These are phyloP conservation scores for Atractosteus spatula DNA, from an alignment of 2,113 vertebrate genomes.

Conservation along the genomic window DNA sequence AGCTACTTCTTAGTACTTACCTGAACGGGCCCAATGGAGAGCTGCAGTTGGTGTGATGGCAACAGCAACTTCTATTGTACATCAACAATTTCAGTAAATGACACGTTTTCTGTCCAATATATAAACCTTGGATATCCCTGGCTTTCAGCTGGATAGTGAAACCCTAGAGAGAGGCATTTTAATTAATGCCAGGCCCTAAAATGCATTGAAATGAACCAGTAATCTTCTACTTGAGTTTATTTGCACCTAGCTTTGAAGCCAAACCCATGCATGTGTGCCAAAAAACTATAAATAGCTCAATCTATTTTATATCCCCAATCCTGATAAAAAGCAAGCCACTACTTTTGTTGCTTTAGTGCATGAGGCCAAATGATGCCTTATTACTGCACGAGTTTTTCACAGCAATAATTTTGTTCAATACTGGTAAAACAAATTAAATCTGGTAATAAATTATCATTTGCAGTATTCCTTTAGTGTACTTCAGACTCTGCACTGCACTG, in stretches of 20 bases:
- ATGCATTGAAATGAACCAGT: conserved; percentile 3
- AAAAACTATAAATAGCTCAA: conserved; percentile 22
- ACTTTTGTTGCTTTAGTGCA: conserved; percentile 4
- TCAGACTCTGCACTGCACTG: conserved; percentile 2
- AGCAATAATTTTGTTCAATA: neutral
- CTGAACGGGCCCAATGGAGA: conserved; percentile 25
- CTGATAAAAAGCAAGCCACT: conserved; percentile 10
- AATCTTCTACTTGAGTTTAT: conserved; percentile 25
- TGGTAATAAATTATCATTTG: neutral
- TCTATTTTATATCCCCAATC: conserved; percentile 7
- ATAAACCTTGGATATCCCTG: conserved; percentile 12
- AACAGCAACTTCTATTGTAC: conserved; percentile 20
- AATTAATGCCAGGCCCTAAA: conserved; percentile 30
- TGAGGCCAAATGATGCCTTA: neutral
- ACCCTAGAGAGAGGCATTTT: conserved; percentile 11
- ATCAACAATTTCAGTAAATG: conserved; percentile 18
- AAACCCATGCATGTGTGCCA: conserved; percentile 8
- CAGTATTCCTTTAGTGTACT: neutral
- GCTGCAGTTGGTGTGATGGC: neutral
- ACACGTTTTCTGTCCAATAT: conserved; percentile 22
- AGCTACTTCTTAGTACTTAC: conserved; percentile 21
- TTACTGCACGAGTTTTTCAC: neutral
- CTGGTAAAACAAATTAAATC: neutral
- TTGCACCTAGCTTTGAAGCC: neutral
- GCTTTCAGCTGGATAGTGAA: conserved; percentile 16